Base-by-base conservation (phyloP, 2,888 invertebrate genomes). In the Alcis repandata region DNA sequence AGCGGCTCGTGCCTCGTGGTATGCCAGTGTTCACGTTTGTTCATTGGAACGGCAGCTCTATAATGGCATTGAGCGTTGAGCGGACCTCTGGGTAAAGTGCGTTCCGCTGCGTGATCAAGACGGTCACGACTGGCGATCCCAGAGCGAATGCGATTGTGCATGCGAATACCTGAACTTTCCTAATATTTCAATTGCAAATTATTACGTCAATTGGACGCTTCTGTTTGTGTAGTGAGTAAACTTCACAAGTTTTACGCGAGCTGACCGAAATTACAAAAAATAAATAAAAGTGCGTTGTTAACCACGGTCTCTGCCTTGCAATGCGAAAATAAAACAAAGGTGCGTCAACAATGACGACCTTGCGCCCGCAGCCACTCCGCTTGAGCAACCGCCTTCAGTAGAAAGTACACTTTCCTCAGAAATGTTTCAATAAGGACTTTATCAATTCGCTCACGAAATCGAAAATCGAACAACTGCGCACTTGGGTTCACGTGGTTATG, bases 331-430 rank as follows among this genome's bases (percentile, higher is more conserved):
- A 66, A 84, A 85, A 85, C 83, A 86, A 88, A 84, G 78, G 78
- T 67, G 73, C 77, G 78, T 82, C 80, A 80, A 84, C 79, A 83
- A 75, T 71, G 73, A 66, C 79, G 84, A 84, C 86, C 86, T 86
- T 85, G 84, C 74, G 70, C 79, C 73, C 71, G 77, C 72, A 71
- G 70, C 63, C 46, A 46, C 57, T 53, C n/a, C 49, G 52, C 49
- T 83, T 81, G 70, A 71, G 76, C 72, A 83, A 82, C 48, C 51
- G 8, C 69, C 70, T 69, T 72, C 59, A 60, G 72, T 86, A 85
- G 88, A 88, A 90, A 91, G 89, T 79, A 67, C 68, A 81, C 86
- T 89, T 89, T 90, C 87, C 83, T 88, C 71, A 74, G 69, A 71
- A 72, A 66, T 63, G 69, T 51, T 66, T 70, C 66, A 66, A 69